Base-by-base conservation (phyloP, 2,888 invertebrate genomes). In the Leptopilina drosophilae region DNA sequence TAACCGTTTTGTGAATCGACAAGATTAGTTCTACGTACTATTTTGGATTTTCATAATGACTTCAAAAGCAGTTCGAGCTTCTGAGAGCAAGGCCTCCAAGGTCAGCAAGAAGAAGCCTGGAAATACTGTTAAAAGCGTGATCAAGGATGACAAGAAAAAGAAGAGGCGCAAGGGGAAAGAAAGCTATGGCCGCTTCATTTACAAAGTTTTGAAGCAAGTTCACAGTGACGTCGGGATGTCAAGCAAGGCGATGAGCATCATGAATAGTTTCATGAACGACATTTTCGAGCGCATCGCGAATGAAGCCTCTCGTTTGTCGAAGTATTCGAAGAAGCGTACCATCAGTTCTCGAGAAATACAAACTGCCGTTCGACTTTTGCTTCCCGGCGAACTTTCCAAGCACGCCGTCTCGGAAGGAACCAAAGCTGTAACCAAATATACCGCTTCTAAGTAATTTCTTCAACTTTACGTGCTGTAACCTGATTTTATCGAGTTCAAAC, bases 231-330 rank as follows among this genome's bases (percentile, higher is more conserved):
- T 95, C 64, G 95, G 95, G 0, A 94, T 96, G 76, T 95, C 95
- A 0, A 93, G 93, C 40, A 95, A 95, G 85, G 94, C 95, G 0
- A 96, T 95, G 94, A 90, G 93, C 85, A 95, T 96, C 83, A 95
- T 96, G 95, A 95, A 96, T 90, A 94, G 94, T 86, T 96, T 96
- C 82, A 95, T 96, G 0, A 95, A 94, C 84, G 96, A 96, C 85
- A 94, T 95, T 87, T 93, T 96, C 87, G 95, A 96, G 88, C 93
- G 94, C 65, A 94, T 96, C 65, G 95, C 95, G 0, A 92, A 93
- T 0, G 95, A 96, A 87, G 94, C 95, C 0, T 94, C 94, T 0
- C 93, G 94, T 76, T 87, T 96, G 80, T 94, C 94, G 0, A 93
- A 93, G 11, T 94, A 95, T 88, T 93, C 93, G 82, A 95, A 95